A percentile compares a stretch with the other conserved stretches of the same genome.
phyloP scores from a whole-genome alignment of 1,140 invertebrate genomes.

The Pseudomyrmex cubaensis region DNA sequence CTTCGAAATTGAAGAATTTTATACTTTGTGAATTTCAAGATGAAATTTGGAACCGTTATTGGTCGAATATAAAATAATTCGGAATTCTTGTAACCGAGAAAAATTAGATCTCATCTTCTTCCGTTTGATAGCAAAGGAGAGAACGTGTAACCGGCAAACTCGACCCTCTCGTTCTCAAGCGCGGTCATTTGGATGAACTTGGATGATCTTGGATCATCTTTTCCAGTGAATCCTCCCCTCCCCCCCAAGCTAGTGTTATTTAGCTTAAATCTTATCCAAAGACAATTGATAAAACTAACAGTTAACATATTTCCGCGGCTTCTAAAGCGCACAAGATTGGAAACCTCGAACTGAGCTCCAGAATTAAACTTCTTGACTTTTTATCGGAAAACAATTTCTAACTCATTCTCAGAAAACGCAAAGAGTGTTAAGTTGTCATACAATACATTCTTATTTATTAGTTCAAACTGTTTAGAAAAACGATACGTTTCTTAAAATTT shows the following conservation, averaged over 20 bases:
- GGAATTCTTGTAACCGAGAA: conserved; percentile 59
- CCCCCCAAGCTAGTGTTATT: conserved; percentile 19
- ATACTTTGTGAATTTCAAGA: background rate
- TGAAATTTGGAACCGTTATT: background rate
- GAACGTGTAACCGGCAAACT: conserved; percentile 53
- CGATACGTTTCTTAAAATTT: background rate
- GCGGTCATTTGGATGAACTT: conserved; percentile 63
- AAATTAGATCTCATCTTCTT: conserved; percentile 60
- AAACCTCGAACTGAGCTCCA: too few species aligned
- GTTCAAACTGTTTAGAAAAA: too few species aligned
- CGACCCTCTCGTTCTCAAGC: conserved; percentile 21
- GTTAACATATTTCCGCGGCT: background rate
- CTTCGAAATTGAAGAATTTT: background rate
- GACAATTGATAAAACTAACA: background rate
- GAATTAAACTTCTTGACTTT: too few species aligned
- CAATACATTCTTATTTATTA: too few species aligned
- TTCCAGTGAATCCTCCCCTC: conserved; percentile 54
- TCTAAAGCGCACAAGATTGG: background rate
- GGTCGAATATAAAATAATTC: background rate
- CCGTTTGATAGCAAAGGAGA: conserved; percentile 30
- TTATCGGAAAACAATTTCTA: too few species aligned
- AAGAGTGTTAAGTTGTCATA: too few species aligned
- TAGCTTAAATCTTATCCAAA: conserved; percentile 8
- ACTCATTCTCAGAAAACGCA: too few species aligned
- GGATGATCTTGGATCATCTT: conserved; percentile 71